phyloP scores from a whole-genome alignment of 2,888 invertebrate genomes.

The Dusona sp. region DNA sequence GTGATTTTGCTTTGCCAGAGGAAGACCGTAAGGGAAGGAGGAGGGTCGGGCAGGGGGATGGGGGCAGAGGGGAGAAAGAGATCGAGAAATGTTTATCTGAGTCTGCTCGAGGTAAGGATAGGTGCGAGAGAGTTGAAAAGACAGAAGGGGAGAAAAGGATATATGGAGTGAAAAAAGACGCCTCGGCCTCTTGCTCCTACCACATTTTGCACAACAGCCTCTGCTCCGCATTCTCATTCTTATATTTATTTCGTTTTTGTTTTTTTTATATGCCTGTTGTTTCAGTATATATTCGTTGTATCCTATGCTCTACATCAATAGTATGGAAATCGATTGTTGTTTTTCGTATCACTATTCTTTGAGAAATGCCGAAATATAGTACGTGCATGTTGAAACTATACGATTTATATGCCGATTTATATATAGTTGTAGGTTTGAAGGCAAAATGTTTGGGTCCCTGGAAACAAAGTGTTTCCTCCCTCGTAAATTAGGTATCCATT shows the following conservation, averaged over 20 bases:
- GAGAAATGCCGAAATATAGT: background rate
- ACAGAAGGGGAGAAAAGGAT: constrained; percentile 10
- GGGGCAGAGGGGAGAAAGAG: constrained; percentile 20
- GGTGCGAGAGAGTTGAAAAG: constrained; percentile 19
- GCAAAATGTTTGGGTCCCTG: background rate
- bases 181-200: constrained; percentile 26
- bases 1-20: constrained; percentile 40
- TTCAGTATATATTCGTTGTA: background rate
- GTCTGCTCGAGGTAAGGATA: constrained; percentile 24
- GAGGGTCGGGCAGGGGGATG: background rate
- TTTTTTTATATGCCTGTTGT: background rate
- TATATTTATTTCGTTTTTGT: background rate
- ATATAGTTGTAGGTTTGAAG: background rate
- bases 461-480: too few relatives aligned
- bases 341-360: background rate
- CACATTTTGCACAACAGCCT: constrained; percentile 9
- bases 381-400: background rate
- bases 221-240: constrained; percentile 25
- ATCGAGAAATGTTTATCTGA: constrained; percentile 52
- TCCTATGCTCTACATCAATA: background rate
- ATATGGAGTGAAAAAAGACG: constrained; percentile 44
- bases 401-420: background rate
- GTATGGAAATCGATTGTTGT: background rate
- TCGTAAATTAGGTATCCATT: background rate
- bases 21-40: constrained; percentile 8